Base-by-base conservation (phyloP, 2,888 invertebrate genomes). In the Lucinisca nassula region DNA sequence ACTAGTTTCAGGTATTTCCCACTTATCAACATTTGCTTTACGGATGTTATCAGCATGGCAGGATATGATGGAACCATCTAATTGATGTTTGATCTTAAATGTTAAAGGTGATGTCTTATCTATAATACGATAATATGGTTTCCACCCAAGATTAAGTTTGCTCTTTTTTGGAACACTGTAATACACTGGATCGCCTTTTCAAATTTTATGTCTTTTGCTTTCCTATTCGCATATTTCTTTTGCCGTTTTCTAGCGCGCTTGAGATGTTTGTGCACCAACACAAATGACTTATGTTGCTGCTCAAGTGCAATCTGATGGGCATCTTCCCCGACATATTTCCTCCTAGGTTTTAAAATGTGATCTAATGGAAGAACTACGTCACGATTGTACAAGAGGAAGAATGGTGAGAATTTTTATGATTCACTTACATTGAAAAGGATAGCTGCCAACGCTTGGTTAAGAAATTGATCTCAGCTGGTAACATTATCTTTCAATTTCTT, bases 311-410 rank as follows among this genome's bases (percentile, higher is more conserved):
- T 74, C 12, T 74, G 38, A 74, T 74, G 74, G 4, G 27, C 21
- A 21, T 74, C 74, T 40, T 74, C 74, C 4, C 88, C 84, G 27
- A 17, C 4, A 24, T 74, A 74, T 21, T 45, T 37, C 17, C 27
- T 10, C 6, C 74, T 4, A n/a, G 74, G 74, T 38, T 8, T 74
- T 38, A 74, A 10, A 4, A 74, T 17, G 37, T 10, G 35, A 37
- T 37, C 74, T n/a, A 74, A 12, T n/a, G 74, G 74, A 3, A 74
- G 24, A 17, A 74, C 74, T n/a, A 24, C 40, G 24, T 74, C 51
- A 14, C n/a, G 10, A 21, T 51, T 51, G n/a, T 51, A 51, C 51
- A 51, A 21, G 4, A 51, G 21, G n/a, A 51, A 51, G 51, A 51
- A 21, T 21, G 51, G 51, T 21, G 51, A 51, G 21, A 51, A 51